A percentile compares a stretch with the other conserved stretches of the same genome.
phyloP scores from a whole-genome alignment of 2,113 vertebrate genomes.

The Callochromis pleurospilus region DNA sequence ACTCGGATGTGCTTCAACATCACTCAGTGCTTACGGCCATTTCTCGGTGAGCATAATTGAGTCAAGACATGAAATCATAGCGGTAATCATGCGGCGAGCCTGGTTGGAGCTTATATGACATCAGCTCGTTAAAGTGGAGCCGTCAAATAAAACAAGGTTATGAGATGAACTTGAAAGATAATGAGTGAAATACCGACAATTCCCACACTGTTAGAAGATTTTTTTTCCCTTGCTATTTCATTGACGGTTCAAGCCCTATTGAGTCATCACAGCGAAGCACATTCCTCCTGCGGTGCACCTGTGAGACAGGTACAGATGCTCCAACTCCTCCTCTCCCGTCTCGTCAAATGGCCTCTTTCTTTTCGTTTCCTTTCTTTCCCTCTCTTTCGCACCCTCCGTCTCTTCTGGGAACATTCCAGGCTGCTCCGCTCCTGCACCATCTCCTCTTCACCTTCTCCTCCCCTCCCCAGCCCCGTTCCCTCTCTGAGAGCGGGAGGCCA shows the following conservation, averaged over 20 bases:
- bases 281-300: slow-evolving; percentile 57
- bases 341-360: slow-evolving; percentile 35
- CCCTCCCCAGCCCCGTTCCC: background rate
- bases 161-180: slow-evolving; percentile 34
- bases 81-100: slow-evolving; percentile 8
- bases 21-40: background rate
- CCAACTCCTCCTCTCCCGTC: background rate
- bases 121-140: slow-evolving; percentile 26
- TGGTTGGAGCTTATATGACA: slow-evolving; percentile 13
- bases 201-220: background rate
- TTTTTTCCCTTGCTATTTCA: background rate
- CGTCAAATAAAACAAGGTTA: slow-evolving; percentile 34
- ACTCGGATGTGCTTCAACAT: background rate
- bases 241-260: slow-evolving; percentile 27
- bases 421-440: slow-evolving; percentile 44
- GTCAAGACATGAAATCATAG: slow-evolving; percentile 36
- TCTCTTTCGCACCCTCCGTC: slow-evolving; percentile 30
- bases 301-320: slow-evolving; percentile 38
- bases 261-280: slow-evolving; percentile 51
- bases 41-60: slow-evolving; percentile 4
- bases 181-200: slow-evolving; percentile 12
- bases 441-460: slow-evolving; percentile 20
- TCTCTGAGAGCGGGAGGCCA: slow-evolving; percentile 58
- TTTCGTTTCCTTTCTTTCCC: slow-evolving; percentile 1
- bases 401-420: slow-evolving; percentile 67